Evolutionary conservation across 37 sponge, comb jelly and placozoan genomes (phyloP).

Genomic region (Oopsacas minuta): DNA sequence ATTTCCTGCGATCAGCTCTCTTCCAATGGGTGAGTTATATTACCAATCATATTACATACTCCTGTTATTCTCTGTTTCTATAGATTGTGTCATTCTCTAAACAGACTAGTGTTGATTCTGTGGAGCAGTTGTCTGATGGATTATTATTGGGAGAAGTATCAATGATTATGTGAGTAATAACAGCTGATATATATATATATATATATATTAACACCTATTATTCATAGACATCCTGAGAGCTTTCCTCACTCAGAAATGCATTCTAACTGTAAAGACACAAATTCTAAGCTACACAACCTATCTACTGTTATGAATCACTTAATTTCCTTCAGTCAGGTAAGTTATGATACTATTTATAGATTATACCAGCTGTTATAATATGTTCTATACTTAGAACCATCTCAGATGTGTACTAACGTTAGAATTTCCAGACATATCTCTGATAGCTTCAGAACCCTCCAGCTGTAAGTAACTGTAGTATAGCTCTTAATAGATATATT

Average conservation of each 20-base stretch:
- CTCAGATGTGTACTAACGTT: not conserved
- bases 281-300: not conserved
- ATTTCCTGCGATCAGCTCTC: not conserved
- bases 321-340: not conserved
- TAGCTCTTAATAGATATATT: too few species aligned
- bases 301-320: not conserved
- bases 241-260: not conserved
- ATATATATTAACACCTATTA: not conserved
- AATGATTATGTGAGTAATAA: not conserved
- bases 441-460: not conserved
- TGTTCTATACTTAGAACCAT: not conserved
- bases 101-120: not conserved
- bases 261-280: not conserved
- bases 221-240: not conserved
- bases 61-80: not conserved
- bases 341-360: not conserved
- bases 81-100: slow-evolving; percentile 3
- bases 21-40: not conserved
- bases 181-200: not conserved
- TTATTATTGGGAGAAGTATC: not conserved
- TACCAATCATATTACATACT: not conserved
- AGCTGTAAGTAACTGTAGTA: not conserved
- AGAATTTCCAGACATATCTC: not conserved
- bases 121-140: not conserved
- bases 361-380: not conserved